Base-by-base conservation (phyloP, 2,113 vertebrate genomes). In the Rhinoderma darwinii region DNA sequence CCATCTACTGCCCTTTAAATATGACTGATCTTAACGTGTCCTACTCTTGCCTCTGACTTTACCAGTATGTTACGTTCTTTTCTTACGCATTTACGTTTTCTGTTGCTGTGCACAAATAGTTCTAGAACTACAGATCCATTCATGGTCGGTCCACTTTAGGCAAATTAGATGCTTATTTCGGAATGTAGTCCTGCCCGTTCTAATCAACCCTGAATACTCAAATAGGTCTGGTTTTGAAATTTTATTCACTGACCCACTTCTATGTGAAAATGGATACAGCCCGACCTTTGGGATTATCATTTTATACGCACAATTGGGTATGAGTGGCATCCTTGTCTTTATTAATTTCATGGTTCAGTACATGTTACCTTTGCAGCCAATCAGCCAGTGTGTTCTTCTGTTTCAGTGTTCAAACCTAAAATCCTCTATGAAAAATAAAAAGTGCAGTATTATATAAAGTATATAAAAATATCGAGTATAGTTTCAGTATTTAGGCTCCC, bases 291-390 rank as follows among this genome's bases (percentile, higher is more conserved):
- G 76, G 50, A 75, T 59, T 84, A 76, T 56, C 59, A 59, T 59
- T 10, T 54, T 75, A 44, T 75, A 84, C 70, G 83, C 83, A 75
- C 83, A 76, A 76, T n/a, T 76, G 70, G 70, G 83, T 84, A 51
- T 61, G 44, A 43, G 83, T n/a, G n/a, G 83, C 37, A 22, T 27
- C 70, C 32, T 66, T 32, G 50, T 51, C 63, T 84, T 25, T 35
- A 73, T 74, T 54, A 30, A 74, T 50, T 54, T 35, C 32, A 54
- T n/a, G 68, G 30, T 41, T 84, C 32, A 25, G 22, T 84, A 66
- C 79, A 82, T 27, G 7, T 27, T 14, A 41, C 56, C 78, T 41
- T 59, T 32, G 10, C 44, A 18, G 44, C 25, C 74, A 30, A 15
- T 56, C 35, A 32, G 41, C 44, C 75, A 11, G n/a, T 50, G 35